These are phyloP conservation scores for Oreortyx pictus DNA, from an alignment of 2,797 vertebrate species.

Conservation along the genomic window DNA sequence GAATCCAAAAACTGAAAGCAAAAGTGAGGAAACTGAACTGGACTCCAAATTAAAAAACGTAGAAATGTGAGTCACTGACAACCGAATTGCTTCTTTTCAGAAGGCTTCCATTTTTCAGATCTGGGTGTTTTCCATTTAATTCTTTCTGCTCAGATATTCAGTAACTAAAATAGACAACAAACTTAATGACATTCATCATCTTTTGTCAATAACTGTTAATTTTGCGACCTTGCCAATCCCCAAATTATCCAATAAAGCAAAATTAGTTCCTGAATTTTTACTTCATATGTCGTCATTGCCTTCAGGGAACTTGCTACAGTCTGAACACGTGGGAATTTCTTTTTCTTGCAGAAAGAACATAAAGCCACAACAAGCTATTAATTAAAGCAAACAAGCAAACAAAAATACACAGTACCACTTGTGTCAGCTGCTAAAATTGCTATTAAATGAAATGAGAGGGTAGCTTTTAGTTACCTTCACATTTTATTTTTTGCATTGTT, in stretches of 20 bases:
- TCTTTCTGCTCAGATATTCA: neutral
- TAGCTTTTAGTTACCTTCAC: neutral
- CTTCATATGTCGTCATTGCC: neutral
- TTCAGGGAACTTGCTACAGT: neutral
- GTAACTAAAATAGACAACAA: neutral
- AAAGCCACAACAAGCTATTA: neutral
- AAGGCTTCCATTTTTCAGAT: neutral
- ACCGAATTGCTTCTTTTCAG: neutral
- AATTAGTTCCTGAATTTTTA: neutral
- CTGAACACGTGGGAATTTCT: neutral
- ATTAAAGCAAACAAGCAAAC: too few relatives aligned
- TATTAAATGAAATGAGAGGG: neutral
- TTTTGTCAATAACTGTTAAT: neutral
- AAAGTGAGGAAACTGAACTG: fast-evolving
- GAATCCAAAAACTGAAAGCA: neutral
- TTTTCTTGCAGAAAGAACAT: neutral
- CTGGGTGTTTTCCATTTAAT: neutral
- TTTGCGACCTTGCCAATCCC: neutral
- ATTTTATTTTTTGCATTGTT: neutral
- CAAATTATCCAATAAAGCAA: neutral
- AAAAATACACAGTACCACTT: neutral
- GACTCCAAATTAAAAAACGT: neutral
- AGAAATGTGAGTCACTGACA: neutral
- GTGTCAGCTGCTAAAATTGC: neutral
- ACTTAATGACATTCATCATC: neutral